Percentiles rank a stretch among this genome's conserved stretches.
These are phyloP conservation scores for Thymelicus lineola DNA, from an alignment of 2,888 invertebrate species.

Conservation along the genomic window DNA sequence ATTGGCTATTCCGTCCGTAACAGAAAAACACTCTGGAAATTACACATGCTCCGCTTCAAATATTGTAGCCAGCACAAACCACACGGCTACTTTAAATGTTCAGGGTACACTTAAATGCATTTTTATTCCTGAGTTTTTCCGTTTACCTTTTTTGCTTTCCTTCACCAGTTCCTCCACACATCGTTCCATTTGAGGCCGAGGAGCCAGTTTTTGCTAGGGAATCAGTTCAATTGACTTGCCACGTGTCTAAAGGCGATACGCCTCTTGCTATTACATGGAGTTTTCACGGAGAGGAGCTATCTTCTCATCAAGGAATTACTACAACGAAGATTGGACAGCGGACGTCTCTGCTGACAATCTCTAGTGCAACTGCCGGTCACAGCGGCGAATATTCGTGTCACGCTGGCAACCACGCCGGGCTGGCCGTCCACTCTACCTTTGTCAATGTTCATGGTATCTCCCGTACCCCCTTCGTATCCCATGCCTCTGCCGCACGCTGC, in stretches of 20 bases:
- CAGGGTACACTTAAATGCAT: conserved; percentile 84
- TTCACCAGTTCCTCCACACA: conserved; percentile 80
- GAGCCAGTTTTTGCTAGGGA: conserved; percentile 88
- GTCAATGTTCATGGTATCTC: conserved; percentile 89
- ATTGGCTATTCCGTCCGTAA: conserved; percentile 87
- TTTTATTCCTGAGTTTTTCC: conserved; percentile 57
- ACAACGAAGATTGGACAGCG: conserved; percentile 86
- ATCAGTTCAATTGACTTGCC: conserved; percentile 86
- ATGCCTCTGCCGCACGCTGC: conserved; percentile 77
- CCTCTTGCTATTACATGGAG: conserved; percentile 91
- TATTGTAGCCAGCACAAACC: conserved; percentile 87
- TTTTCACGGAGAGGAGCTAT: conserved; percentile 86
- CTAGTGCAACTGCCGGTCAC: conserved; percentile 87
- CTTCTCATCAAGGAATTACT: conserved; percentile 82
- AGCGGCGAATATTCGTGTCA: conserved; percentile 90
- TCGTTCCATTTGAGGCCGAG: conserved; percentile 86
- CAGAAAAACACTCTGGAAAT: conserved; percentile 89
- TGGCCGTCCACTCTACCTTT: conserved; percentile 85
- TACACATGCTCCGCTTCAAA: conserved; percentile 91
- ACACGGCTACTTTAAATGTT: conserved; percentile 87
- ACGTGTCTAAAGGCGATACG: conserved; percentile 88
- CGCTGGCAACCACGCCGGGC: conserved; percentile 88
- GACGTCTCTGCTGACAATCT: conserved; percentile 88
- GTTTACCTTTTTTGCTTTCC: conserved; percentile 49
- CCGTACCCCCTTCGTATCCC: conserved; percentile 54